A percentile compares a stretch with the other conserved stretches of the same genome.
Evolutionary conservation across 2,888 invertebrate genomes (phyloP).

Genomic region (Melolontha melolontha): DNA sequence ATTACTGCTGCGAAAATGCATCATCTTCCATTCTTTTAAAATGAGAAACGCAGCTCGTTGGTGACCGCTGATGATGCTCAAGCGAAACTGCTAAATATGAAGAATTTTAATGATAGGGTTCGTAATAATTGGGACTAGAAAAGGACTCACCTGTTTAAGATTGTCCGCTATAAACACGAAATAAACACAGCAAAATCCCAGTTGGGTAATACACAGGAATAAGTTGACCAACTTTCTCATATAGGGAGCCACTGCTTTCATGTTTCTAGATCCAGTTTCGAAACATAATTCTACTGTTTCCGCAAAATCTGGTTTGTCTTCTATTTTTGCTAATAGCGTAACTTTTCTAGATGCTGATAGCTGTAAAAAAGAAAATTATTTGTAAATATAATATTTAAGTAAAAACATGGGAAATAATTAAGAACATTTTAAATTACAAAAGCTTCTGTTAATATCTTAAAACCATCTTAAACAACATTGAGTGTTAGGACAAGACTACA

Average conservation of each 20-base stretch:
- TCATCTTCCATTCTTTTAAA: too few relatives aligned
- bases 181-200: slow-evolving; percentile 98
- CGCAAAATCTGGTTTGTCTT: slow-evolving; percentile 78
- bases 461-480: too few relatives aligned
- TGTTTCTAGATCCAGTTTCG: slow-evolving; percentile 75
- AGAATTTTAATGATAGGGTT: not conserved
- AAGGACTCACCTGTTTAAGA: slow-evolving; percentile 75
- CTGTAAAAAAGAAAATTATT: slow-evolving; percentile 63
- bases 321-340: slow-evolving; percentile 69
- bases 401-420: too few relatives aligned
- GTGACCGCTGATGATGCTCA: not conserved
- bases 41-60: not conserved
- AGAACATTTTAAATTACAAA: too few relatives aligned
- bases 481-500: too few relatives aligned
- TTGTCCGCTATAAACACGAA: slow-evolving; percentile 94
- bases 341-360: slow-evolving; percentile 79
- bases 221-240: slow-evolving; percentile 82
- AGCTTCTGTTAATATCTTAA: too few relatives aligned
- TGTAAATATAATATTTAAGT: too few relatives aligned
- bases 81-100: not conserved
- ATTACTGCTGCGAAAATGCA: too few relatives aligned
- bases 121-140: not conserved
- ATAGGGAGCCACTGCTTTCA: slow-evolving; percentile 72
- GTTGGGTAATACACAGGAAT: slow-evolving; percentile 94
- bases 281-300: slow-evolving; percentile 87